Percentiles rank a stretch among this genome's conserved stretches.
phyloP scores from a whole-genome alignment of 2,888 invertebrate genomes.

The Craniophora ligustri region DNA sequence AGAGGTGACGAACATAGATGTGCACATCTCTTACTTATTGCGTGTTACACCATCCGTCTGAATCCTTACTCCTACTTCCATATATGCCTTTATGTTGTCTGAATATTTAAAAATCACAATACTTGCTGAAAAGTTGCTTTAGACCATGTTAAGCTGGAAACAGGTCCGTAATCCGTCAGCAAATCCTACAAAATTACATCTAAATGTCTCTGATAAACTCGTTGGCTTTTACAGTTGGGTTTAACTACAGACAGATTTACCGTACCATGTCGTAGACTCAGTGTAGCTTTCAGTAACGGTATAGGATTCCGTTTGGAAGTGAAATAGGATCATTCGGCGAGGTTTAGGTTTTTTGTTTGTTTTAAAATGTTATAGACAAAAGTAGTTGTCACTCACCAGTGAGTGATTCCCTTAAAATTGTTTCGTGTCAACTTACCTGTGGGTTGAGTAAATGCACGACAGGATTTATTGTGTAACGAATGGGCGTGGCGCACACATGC shows the following conservation, averaged over 20 bases:
- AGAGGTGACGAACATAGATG: neutral
- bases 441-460: conserved; percentile 40
- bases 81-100: too few species aligned
- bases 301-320: conserved; percentile 46
- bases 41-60: neutral
- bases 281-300: conserved; percentile 50
- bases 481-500: conserved; percentile 35
- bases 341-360: conserved; percentile 41
- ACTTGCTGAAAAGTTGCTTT: too few species aligned
- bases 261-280: conserved; percentile 49
- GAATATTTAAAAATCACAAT: too few species aligned
- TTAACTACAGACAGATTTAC: conserved; percentile 45
- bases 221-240: conserved; percentile 44
- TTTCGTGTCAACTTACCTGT: conserved; percentile 13
- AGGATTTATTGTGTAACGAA: conserved; percentile 35
- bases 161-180: neutral
- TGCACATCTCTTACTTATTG: neutral
- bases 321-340: conserved; percentile 48
- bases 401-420: conserved; percentile 22
- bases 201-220: conserved; percentile 32
- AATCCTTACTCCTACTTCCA: too few species aligned
- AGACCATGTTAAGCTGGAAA: neutral
- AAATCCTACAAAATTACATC: conserved; percentile 2
- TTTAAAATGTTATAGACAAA: conserved; percentile 25
- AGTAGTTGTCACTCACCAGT: conserved; percentile 19